Conservation (phyloP, 2,113 vertebrate genomes). For the Guaruba guarouba region DNA sequence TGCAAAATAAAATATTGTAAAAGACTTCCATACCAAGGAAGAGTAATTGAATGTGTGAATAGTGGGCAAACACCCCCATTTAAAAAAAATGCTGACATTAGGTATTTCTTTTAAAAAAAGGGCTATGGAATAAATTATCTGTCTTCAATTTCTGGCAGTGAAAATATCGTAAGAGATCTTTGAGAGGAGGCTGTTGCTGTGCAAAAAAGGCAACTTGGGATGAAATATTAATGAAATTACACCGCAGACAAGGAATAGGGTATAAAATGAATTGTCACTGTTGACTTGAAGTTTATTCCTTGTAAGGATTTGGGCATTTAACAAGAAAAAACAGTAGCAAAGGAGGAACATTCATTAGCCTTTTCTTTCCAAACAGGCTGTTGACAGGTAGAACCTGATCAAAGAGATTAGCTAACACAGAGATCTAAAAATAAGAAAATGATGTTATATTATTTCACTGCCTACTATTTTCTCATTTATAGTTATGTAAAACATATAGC, state of each 20-base stretch:
- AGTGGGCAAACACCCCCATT: background rate
- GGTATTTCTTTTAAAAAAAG: background rate
- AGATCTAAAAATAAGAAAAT: background rate
- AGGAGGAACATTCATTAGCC: background rate
- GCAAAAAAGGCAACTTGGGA: background rate
- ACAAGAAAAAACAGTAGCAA: background rate
- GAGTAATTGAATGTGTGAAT: slow-evolving; percentile 62
- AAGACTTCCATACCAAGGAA: slow-evolving; percentile 33
- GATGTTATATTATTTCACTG: background rate
- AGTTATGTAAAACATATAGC: background rate
- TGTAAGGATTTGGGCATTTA: background rate
- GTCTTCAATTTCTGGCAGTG: slow-evolving; percentile 20
- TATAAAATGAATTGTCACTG: background rate
- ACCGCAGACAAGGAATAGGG: background rate
- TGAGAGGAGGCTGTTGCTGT: background rate
- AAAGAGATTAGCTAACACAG: background rate
- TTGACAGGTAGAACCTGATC: background rate
- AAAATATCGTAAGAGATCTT: background rate
- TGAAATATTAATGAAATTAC: slow-evolving; percentile 31
- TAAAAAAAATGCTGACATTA: background rate
- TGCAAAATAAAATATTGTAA: slow-evolving; percentile 56
- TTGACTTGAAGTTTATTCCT: background rate
- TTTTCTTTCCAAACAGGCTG: background rate
- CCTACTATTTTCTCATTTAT: background rate
- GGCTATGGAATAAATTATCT: background rate